Percentiles rank a stretch among this genome's conserved stretches.
These are phyloP conservation scores for Eidolon dupreanum DNA, from an alignment of 2,797 vertebrate genomes.

Conservation along the genomic window DNA sequence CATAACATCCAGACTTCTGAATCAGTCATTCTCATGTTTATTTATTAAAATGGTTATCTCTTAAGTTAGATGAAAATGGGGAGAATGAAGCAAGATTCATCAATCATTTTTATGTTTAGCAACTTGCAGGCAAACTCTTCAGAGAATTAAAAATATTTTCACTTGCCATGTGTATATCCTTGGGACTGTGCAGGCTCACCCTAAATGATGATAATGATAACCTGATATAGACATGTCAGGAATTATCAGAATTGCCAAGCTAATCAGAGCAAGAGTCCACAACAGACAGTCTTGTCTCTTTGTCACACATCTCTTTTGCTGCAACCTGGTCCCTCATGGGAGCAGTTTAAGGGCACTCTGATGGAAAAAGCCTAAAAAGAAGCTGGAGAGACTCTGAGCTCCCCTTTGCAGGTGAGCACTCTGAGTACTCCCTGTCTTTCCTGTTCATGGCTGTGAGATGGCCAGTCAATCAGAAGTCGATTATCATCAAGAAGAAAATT, in stretches of 20 bases:
- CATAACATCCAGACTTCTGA: slow-evolving; percentile 20
- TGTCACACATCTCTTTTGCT: background rate
- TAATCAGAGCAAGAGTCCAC: background rate
- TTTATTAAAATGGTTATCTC: slow-evolving; percentile 27
- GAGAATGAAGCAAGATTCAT: slow-evolving; percentile 35
- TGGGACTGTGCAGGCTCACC: background rate
- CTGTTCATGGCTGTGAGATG: slow-evolving; percentile 18
- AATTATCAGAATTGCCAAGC: background rate
- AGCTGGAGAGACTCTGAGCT: background rate
- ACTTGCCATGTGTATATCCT: background rate
- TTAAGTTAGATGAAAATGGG: slow-evolving; percentile 29
- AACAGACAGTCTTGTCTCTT: background rate
- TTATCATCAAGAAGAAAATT: slow-evolving; percentile 70
- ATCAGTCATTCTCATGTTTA: background rate
- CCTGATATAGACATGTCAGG: background rate
- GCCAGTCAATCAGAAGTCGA: slow-evolving; percentile 63
- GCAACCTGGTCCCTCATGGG: background rate
- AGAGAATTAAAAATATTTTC: background rate
- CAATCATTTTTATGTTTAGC: background rate
- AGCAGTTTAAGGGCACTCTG: background rate
- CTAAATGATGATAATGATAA: background rate
- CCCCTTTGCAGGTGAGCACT: background rate
- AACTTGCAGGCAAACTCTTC: background rate
- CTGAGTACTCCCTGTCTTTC: background rate
- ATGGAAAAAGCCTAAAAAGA: background rate